These are phyloP conservation scores for Melolontha melolontha DNA, from an alignment of 2,888 invertebrate species.

Conservation along the genomic window DNA sequence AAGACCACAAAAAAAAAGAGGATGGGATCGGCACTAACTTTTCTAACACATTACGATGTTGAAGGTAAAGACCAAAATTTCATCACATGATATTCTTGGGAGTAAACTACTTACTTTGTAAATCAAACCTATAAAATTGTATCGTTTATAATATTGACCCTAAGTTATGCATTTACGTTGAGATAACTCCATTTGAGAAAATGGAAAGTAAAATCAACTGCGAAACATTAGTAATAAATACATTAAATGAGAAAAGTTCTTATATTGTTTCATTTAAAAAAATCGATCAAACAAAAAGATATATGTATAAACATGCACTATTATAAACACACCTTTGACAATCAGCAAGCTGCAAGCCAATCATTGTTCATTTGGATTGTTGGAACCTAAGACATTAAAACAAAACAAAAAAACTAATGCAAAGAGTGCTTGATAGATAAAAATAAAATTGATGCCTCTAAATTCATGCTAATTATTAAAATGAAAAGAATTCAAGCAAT, in stretches of 20 bases:
- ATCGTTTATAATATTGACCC: too few species aligned
- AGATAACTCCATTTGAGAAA: neutral
- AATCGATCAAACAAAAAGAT: too few species aligned
- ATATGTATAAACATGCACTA: slow-evolving; percentile 60
- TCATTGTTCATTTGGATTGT: slow-evolving; percentile 59
- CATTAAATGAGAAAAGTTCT: slow-evolving; percentile 41
- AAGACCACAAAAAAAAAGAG: too few species aligned
- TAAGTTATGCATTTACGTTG: too few species aligned
- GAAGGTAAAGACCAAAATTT: too few species aligned
- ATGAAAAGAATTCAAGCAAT: slow-evolving; percentile 36
- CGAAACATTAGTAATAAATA: neutral
- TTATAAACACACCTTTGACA: slow-evolving; percentile 53
- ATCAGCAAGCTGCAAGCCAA: slow-evolving; percentile 53
- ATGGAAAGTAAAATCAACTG: neutral
- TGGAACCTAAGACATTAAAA: slow-evolving; percentile 62
- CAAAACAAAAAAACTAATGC: slow-evolving; percentile 49
- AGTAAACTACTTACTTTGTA: too few species aligned
- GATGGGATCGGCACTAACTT: too few species aligned
- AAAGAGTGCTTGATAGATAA: slow-evolving; percentile 41
- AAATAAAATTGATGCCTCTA: slow-evolving; percentile 43
- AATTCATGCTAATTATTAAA: slow-evolving; percentile 40
- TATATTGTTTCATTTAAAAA: neutral
- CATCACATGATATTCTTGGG: too few species aligned
- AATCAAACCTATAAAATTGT: too few species aligned
- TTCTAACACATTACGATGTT: too few species aligned